These are phyloP conservation scores for Brachionus rubens DNA, from an alignment of 1,140 invertebrate species.

Conservation along the genomic window DNA sequence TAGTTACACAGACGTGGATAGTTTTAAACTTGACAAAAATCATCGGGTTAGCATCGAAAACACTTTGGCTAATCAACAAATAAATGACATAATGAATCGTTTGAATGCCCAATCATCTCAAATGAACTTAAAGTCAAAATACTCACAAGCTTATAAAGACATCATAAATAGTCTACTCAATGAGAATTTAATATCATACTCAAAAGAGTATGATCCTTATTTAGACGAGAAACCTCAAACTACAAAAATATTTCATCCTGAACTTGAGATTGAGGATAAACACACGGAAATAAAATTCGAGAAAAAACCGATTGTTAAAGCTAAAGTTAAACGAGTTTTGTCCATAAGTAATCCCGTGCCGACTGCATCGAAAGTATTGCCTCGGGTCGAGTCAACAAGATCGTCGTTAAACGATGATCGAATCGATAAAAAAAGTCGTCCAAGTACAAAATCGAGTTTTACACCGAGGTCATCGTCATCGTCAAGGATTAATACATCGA, in stretches of 20 bases:
- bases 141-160: neutral
- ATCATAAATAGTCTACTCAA: neutral
- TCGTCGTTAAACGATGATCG: neutral
- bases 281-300: neutral
- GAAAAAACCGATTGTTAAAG: constrained; percentile 7
- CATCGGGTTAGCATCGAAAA: neutral
- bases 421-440: neutral
- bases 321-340: neutral
- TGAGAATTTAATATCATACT: constrained; percentile 7
- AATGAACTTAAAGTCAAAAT: neutral
- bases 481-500: neutral
- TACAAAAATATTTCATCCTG: neutral
- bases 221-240: neutral
- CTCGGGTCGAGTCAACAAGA: neutral
- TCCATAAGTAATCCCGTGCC: neutral
- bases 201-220: constrained; percentile 27
- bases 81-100: neutral
- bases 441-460: neutral
- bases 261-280: neutral
- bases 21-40: neutral
- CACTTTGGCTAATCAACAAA: neutral
- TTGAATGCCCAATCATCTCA: neutral
- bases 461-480: neutral
- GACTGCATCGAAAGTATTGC: neutral
- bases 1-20: neutral